Percentiles rank a stretch among this genome's conserved stretches.
Evolutionary conservation across 2,113 vertebrate species (phyloP).

Genomic region (Bufo gargarizans): DNA sequence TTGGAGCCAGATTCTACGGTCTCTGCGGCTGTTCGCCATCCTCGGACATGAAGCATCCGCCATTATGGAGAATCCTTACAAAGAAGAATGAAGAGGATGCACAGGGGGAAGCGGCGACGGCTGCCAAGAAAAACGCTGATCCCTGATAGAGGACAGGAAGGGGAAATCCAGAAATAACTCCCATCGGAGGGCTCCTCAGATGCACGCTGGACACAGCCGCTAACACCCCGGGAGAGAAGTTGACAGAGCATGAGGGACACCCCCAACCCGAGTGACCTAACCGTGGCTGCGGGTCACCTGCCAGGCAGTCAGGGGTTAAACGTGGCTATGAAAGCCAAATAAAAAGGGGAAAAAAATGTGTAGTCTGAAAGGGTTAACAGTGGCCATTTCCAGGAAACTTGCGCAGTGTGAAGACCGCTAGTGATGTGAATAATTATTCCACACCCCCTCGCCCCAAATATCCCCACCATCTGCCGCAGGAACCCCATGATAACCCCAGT

Average conservation of each 20-base stretch:
- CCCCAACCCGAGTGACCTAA: too few relatives aligned
- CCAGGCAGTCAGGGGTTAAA: too few relatives aligned
- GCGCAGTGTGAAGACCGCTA: not conserved
- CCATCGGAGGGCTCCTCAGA: not conserved
- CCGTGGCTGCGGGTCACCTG: too few relatives aligned
- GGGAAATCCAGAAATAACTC: constrained; percentile 53
- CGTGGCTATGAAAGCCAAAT: too few relatives aligned
- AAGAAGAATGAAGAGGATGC: not conserved
- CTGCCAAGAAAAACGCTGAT: constrained; percentile 43
- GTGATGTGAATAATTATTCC: too few relatives aligned
- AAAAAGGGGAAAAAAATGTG: too few relatives aligned
- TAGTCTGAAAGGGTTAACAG: not conserved
- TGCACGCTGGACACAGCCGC: not conserved
- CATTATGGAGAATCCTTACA: not conserved
- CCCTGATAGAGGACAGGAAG: constrained; percentile 23
- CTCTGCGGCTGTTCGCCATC: not conserved
- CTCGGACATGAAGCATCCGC: not conserved
- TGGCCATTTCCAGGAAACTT: not conserved
- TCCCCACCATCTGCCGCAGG: too few relatives aligned
- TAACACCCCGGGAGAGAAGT: not conserved
- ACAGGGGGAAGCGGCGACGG: not conserved
- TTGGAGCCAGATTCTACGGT: too few relatives aligned
- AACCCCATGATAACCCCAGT: too few relatives aligned
- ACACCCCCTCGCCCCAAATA: too few relatives aligned
- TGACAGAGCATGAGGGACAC: not conserved